phyloP scores from a whole-genome alignment of 2,888 invertebrate genomes.

The Helleia helle region DNA sequence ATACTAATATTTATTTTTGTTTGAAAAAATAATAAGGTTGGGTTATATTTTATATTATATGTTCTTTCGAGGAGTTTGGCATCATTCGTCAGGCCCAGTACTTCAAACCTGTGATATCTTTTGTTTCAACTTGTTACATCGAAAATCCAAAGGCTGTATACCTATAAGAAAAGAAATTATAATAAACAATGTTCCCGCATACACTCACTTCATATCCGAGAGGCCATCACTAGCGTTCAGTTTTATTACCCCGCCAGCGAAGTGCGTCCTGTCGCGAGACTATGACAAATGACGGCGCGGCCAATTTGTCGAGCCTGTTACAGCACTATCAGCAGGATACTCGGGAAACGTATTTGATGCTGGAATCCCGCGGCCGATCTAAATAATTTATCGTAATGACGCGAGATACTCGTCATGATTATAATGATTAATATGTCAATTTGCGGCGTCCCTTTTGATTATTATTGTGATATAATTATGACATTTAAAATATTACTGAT shows the following conservation, averaged over 20 bases:
- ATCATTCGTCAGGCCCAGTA: too few relatives aligned
- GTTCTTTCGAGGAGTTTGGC: too few relatives aligned
- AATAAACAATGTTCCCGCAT: background rate
- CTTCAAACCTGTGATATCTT: too few relatives aligned
- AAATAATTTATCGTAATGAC: constrained; percentile 27
- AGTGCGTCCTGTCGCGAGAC: constrained; percentile 18
- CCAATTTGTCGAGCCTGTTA: constrained; percentile 55
- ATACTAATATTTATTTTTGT: too few relatives aligned
- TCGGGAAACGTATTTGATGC: constrained; percentile 28
- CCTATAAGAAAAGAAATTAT: too few relatives aligned
- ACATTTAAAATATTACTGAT: background rate
- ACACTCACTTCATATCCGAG: background rate
- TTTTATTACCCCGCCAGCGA: constrained; percentile 20
- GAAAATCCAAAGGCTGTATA: too few relatives aligned
- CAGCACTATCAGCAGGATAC: constrained; percentile 50
- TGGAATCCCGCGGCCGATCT: constrained; percentile 35
- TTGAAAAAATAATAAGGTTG: too few relatives aligned
- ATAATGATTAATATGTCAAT: constrained; percentile 1
- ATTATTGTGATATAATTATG: too few relatives aligned
- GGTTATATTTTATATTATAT: too few relatives aligned
- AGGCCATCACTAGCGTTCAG: background rate
- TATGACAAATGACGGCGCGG: constrained; percentile 53
- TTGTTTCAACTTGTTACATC: too few relatives aligned
- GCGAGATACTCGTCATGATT: background rate
- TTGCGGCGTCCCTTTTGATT: background rate